Evolutionary conservation across 2,888 invertebrate species (phyloP).

Genomic region (Tenthredo livida): DNA sequence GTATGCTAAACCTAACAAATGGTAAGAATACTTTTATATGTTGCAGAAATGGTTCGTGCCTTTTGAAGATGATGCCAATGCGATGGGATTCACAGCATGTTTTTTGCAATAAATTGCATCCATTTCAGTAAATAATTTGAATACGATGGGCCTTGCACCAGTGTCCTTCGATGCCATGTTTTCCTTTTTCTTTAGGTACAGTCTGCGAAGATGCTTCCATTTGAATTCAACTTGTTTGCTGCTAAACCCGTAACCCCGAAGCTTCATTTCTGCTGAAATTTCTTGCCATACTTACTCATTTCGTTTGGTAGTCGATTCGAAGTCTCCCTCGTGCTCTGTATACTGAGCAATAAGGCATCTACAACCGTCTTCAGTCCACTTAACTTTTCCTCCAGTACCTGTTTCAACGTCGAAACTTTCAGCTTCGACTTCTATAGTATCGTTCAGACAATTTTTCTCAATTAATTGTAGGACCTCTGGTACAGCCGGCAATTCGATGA

Average conservation of each 20-base stretch:
- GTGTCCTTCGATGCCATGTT: not conserved
- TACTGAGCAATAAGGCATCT: slow-evolving; percentile 3
- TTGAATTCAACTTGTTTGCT: not conserved
- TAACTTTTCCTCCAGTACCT: not conserved
- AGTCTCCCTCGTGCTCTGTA: not conserved
- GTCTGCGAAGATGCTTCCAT: not conserved
- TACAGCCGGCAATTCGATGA: not conserved
- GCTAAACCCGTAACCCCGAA: not conserved
- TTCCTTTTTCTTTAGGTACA: not conserved
- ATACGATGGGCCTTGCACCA: not conserved
- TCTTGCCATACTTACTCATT: not conserved
- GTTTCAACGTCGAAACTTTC: not conserved
- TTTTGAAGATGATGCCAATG: not conserved
- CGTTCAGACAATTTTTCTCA: not conserved
- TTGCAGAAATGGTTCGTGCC: not conserved
- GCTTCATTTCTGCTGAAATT: not conserved
- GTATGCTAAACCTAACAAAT: not conserved
- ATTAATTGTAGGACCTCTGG: not conserved
- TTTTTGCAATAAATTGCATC: not conserved
- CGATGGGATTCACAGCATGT: not conserved
- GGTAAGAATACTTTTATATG: not conserved
- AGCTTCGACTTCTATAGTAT: not conserved
- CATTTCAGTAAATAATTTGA: not conserved
- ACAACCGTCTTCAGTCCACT: not conserved
- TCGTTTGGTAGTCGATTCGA: not conserved